Evolutionary conservation across 1,140 invertebrate species (phyloP).

Genomic region (Paraescarpia echinospica): DNA sequence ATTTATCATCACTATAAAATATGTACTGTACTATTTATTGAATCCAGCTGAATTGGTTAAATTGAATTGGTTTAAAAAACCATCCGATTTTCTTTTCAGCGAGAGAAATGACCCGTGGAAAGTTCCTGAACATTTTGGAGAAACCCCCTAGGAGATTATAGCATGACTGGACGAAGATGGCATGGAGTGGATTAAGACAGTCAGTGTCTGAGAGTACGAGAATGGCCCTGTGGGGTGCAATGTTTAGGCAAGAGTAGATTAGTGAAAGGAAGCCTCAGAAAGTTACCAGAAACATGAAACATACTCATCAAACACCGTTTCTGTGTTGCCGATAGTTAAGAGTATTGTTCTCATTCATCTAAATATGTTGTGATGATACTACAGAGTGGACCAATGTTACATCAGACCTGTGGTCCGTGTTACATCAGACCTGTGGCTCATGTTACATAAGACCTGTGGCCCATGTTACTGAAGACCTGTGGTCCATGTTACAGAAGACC

Average conservation of each 20-base stretch:
- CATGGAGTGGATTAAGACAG: not conserved
- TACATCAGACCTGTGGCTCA: too few species aligned
- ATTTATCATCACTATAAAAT: not conserved
- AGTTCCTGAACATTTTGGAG: slow-evolving; percentile 81
- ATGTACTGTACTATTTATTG: not conserved
- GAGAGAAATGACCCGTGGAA: slow-evolving; percentile 93
- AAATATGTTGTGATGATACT: not conserved
- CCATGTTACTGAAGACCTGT: too few species aligned
- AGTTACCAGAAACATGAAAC: not conserved
- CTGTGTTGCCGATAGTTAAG: not conserved
- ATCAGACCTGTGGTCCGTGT: too few species aligned
- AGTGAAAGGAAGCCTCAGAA: not conserved
- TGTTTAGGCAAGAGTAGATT: not conserved
- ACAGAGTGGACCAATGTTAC: not conserved
- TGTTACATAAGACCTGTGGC: too few species aligned
- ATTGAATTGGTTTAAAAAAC: not conserved
- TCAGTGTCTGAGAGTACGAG: too few species aligned
- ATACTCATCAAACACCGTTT: not conserved
- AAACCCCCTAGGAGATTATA: slow-evolving; percentile 24
- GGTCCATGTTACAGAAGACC: too few species aligned
- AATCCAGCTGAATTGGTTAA: not conserved
- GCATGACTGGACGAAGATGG: not conserved
- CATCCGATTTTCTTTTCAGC: slow-evolving; percentile 55
- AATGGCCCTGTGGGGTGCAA: too few species aligned
- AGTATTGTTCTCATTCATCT: too few species aligned